Percentiles rank a stretch among this genome's conserved stretches.
These are phyloP conservation scores for Sciaenops ocellatus DNA, from an alignment of 2,797 vertebrate species.

Conservation along the genomic window DNA sequence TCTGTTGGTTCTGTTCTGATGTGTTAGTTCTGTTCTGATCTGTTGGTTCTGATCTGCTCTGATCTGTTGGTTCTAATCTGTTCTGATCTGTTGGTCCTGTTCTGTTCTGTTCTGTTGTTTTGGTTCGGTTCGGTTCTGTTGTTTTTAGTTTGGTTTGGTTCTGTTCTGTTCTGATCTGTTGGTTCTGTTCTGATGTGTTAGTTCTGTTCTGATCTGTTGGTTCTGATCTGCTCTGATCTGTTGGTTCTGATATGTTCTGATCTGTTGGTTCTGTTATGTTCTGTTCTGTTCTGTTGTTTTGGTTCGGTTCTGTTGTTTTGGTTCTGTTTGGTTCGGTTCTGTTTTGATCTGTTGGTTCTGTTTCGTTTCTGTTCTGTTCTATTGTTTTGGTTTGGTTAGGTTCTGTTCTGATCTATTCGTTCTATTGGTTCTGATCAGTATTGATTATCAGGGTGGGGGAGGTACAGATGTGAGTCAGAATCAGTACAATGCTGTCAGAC, in stretches of 20 bases:
- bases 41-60: no score
- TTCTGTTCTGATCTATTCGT: no score
- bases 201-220: neutral
- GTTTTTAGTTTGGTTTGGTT: no score
- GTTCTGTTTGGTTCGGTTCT: neutral
- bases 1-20: neutral
- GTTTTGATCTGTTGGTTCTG: neutral
- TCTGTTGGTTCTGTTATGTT: neutral
- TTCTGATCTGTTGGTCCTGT: neutral
- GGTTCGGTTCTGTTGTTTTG: no score
- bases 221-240: neutral
- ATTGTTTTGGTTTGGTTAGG: neutral
- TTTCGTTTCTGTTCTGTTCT: no score
- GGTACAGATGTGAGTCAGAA: neutral
- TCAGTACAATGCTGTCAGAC: neutral
- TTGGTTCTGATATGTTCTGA: neutral
- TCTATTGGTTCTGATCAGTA: neutral
- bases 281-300: neutral
- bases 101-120: neutral
- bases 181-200: no score
- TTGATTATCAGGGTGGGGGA: neutral
- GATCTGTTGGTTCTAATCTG: neutral
- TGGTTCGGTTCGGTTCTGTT: no score
- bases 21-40: no score
- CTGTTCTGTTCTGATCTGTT: neutral